A percentile compares a stretch with the other conserved stretches of the same genome.
These are phyloP conservation scores for Scaptomyza reducta DNA, from an alignment of 2,888 invertebrate genomes.

Conservation along the genomic window DNA sequence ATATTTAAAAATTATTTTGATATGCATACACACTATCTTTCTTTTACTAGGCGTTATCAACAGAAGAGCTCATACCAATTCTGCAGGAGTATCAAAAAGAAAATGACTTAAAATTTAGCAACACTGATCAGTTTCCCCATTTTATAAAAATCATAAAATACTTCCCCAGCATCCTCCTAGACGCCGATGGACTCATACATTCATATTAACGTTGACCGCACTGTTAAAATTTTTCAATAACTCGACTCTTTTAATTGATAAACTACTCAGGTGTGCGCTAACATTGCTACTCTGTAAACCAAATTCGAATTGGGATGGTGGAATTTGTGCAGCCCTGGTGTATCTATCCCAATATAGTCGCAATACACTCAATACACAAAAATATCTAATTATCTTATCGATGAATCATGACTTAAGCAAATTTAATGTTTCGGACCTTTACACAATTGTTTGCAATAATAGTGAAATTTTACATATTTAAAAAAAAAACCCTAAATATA, in stretches of 20 bases:
- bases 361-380: conserved; percentile 4
- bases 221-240: neutral
- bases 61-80: conserved; percentile 30
- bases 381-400: conserved; percentile 6
- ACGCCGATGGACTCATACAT: conserved; percentile 46
- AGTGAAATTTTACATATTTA: neutral
- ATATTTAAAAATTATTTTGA: neutral
- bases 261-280: neutral
- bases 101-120: conserved; percentile 49
- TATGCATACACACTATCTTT: neutral
- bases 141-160: conserved; percentile 54
- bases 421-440: neutral
- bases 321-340: conserved; percentile 4
- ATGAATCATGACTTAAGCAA: neutral
- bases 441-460: neutral
- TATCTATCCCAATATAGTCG: neutral
- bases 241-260: neutral
- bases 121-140: conserved; percentile 45
- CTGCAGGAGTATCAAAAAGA: conserved; percentile 42
- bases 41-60: conserved; percentile 15
- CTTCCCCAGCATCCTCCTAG: conserved; percentile 44
- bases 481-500: neutral
- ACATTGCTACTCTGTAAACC: conserved; percentile 4
- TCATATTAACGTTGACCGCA: conserved; percentile 4
- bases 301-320: neutral